Conservation (phyloP, 64 coral and sea anemone species). For the Stylophora pistillata region DNA sequence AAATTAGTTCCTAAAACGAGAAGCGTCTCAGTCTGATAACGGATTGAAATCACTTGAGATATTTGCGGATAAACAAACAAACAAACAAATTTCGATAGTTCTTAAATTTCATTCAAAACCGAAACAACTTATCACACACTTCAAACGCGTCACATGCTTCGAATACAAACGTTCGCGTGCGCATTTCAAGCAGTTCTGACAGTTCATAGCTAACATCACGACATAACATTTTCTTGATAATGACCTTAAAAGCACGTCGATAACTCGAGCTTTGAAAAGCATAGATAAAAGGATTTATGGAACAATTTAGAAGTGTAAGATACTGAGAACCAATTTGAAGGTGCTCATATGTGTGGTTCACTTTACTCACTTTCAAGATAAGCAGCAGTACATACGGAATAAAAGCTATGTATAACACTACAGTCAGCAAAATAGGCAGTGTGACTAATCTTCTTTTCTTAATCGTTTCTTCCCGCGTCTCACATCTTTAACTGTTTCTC, state of each 20-base stretch:
- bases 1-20: no score
- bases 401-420: conserved; percentile 74
- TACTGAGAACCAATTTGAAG: neutral
- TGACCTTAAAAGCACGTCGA: conserved; percentile 51
- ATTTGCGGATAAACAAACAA: no score
- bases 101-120: neutral
- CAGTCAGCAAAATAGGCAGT: conserved; percentile 56
- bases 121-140: neutral
- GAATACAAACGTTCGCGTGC: neutral
- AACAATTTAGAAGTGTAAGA: conserved; percentile 66
- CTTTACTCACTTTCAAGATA: conserved; percentile 38
- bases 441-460: conserved; percentile 66
- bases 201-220: neutral
- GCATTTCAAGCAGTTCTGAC: conserved; percentile 7
- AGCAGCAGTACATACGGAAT: conserved; percentile 57
- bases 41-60: no score
- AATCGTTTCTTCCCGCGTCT: conserved; percentile 30
- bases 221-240: conserved; percentile 53
- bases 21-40: no score
- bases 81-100: neutral
- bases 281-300: conserved; percentile 73
- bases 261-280: conserved; percentile 71
- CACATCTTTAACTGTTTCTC: neutral
- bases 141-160: no score
- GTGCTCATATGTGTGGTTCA: neutral